Evolutionary conservation across 2,888 invertebrate genomes (phyloP).

Genomic region (Leucozona laternaria): DNA sequence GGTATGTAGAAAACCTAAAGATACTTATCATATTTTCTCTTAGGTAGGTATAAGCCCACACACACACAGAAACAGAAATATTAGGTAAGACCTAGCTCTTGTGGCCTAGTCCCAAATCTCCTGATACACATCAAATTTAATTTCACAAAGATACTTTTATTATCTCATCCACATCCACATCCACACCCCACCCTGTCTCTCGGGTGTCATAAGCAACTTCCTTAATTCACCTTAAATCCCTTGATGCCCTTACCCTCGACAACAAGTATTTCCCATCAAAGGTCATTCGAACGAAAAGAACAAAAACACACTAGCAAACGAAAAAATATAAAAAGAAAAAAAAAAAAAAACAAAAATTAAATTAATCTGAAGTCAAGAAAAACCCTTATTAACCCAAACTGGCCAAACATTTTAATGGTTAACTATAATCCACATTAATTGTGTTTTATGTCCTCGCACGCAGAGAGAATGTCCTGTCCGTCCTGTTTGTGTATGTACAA

Average conservation of each 20-base stretch:
- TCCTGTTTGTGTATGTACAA: slow-evolving; percentile 50
- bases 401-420: slow-evolving; percentile 70
- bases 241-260: slow-evolving; percentile 21
- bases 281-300: slow-evolving; percentile 42
- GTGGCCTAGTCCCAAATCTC: slow-evolving; percentile 34
- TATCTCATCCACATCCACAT: slow-evolving; percentile 57
- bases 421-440: slow-evolving; percentile 76
- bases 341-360: slow-evolving; percentile 17
- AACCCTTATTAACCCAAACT: slow-evolving; percentile 73
- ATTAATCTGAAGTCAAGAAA: slow-evolving; percentile 40
- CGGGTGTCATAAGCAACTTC: slow-evolving; percentile 48
- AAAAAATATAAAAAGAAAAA: too few relatives aligned
- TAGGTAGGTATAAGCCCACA: background rate
- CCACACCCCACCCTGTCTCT: slow-evolving; percentile 22
- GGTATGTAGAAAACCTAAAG: background rate
- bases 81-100: slow-evolving; percentile 7
- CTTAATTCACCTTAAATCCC: slow-evolving; percentile 23
- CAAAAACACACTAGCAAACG: slow-evolving; percentile 8
- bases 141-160: slow-evolving; percentile 60
- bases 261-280: slow-evolving; percentile 52
- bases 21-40: slow-evolving; percentile 34
- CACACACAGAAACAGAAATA: background rate
- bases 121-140: slow-evolving; percentile 60
- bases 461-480: slow-evolving; percentile 35
- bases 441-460: slow-evolving; percentile 72